Evolutionary conservation across 2,888 invertebrate species (phyloP), one percentile per base, ranked within the genome.

Genomic region (Philaethria dido): DNA sequence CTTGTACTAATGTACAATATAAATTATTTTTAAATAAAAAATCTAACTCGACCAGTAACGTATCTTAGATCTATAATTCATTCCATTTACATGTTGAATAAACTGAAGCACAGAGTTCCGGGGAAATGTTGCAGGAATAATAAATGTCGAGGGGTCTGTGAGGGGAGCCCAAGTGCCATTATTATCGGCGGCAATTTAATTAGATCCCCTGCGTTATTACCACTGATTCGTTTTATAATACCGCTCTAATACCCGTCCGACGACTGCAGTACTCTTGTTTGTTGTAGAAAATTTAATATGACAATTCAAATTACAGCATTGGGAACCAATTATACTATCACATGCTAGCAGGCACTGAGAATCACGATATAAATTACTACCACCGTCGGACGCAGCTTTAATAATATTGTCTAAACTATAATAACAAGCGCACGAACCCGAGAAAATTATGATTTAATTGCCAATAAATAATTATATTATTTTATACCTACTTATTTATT

Each of bases 161-260:
- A 84, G 87, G 92, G 89, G 90, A 79, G 82, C 75, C 81, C 80
- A 82, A 84, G 83, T 85, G 85, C 89, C 88, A 89, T 92, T 92
- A 92, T 92, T 89, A 91, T 89, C 83, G 89, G 89, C 84, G 86
- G 89, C 91, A 90, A 92, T 92, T 92, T 91, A 92, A 92, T 92
- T 92, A 92, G 88, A 91, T 86, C 88, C 91, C 89, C 88, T 84
- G 80, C 86, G 83, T 85, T 90, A 92, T 88, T 89, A 88, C 89
- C 86, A 85, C 88, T 88, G 91, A 92, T 91, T 91, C 88, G 84
- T 87, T 88, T 86, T 88, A 85, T 88, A 92, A 89, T 88, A 81
- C 84, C 83, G 80, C 80, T 84, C 85, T 89, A 86, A 89, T 87
- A 85, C 78, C 82, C 78, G 78, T 75, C 79, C 78, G 70, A 72